Conservation (phyloP, 2,888 invertebrate species). For the Mechanitis mazaeus region DNA sequence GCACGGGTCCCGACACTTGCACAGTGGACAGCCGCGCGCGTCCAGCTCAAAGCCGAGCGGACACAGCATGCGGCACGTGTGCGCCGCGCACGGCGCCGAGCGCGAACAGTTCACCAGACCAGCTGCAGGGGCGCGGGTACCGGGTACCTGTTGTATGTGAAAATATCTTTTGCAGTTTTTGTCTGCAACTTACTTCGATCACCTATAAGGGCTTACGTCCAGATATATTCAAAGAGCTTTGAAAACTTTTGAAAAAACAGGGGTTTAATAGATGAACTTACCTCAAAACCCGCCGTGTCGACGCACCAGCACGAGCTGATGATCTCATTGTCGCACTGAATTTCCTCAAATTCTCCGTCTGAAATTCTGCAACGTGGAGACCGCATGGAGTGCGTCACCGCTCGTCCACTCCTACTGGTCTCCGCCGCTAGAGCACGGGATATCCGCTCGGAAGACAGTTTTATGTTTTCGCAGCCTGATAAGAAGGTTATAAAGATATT, state of each 20-base stretch:
- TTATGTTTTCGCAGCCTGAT: slow-evolving; percentile 66
- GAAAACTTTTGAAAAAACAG: neutral
- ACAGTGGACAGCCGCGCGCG: slow-evolving; percentile 83
- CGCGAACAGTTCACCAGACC: slow-evolving; percentile 82
- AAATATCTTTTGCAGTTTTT: neutral
- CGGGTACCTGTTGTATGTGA: slow-evolving; percentile 70
- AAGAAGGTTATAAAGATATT: neutral
- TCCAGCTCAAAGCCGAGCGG: slow-evolving; percentile 87
- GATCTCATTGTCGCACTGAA: slow-evolving; percentile 86
- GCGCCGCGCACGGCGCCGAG: slow-evolving; percentile 83
- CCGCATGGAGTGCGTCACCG: slow-evolving; percentile 77
- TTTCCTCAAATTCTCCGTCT: slow-evolving; percentile 84
- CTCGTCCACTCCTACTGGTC: slow-evolving; percentile 79
- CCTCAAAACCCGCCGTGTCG: slow-evolving; percentile 85
- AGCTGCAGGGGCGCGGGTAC: slow-evolving; percentile 82
- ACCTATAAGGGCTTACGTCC: neutral
- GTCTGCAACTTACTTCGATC: neutral
- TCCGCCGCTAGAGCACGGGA: slow-evolving; percentile 65
- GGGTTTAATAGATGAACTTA: slow-evolving; percentile 26
- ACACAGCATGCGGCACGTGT: slow-evolving; percentile 91
- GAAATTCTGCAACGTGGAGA: slow-evolving; percentile 83
- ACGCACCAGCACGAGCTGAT: slow-evolving; percentile 90
- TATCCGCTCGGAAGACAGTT: slow-evolving; percentile 63
- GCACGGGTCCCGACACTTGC: slow-evolving; percentile 90
- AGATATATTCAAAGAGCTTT: neutral